phyloP scores from a whole-genome alignment of 2,113 vertebrate genomes.

The Dipodomys spectabilis region DNA sequence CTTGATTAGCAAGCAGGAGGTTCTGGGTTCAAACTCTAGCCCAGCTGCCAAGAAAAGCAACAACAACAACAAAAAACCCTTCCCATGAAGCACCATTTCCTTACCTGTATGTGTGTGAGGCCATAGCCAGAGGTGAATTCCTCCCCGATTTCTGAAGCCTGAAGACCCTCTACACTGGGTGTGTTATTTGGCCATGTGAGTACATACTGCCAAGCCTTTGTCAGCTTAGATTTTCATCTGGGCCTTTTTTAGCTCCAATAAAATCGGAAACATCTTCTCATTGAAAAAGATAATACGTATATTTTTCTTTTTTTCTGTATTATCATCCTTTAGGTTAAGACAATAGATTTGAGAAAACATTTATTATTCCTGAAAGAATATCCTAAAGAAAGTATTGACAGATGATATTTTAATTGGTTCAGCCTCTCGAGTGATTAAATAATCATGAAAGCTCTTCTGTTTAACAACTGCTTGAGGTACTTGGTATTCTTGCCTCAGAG shows the following conservation, averaged over 20 bases:
- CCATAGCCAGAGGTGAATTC: constrained; percentile 46
- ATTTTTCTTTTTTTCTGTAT: constrained; percentile 50
- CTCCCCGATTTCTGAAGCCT: constrained; percentile 1
- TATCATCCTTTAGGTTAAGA: constrained; percentile 75
- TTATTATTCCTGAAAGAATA: constrained; percentile 78
- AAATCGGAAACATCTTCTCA: constrained; percentile 67
- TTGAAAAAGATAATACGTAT: constrained; percentile 29
- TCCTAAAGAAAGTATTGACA: constrained; percentile 81
- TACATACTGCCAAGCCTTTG: constrained; percentile 44
- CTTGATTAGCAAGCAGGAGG: too few relatives aligned
- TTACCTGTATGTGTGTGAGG: constrained; percentile 60
- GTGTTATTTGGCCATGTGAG: constrained; percentile 57
- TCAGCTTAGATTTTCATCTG: constrained; percentile 18
- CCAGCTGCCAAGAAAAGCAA: too few relatives aligned
- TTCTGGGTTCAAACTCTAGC: too few relatives aligned
- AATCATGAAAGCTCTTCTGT: constrained; percentile 84
- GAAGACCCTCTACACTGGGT: constrained; percentile 45
- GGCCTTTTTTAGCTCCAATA: constrained; percentile 52
- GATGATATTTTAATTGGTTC: constrained; percentile 86
- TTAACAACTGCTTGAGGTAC: constrained; percentile 82
- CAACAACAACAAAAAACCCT: background rate
- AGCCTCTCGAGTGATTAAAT: constrained; percentile 84
- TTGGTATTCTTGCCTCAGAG: constrained; percentile 82
- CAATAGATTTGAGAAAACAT: constrained; percentile 78
- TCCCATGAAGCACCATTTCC: background rate